Evolutionary conservation across 2,113 vertebrate genomes (phyloP).

Genomic region (Ciconia stormi): DNA sequence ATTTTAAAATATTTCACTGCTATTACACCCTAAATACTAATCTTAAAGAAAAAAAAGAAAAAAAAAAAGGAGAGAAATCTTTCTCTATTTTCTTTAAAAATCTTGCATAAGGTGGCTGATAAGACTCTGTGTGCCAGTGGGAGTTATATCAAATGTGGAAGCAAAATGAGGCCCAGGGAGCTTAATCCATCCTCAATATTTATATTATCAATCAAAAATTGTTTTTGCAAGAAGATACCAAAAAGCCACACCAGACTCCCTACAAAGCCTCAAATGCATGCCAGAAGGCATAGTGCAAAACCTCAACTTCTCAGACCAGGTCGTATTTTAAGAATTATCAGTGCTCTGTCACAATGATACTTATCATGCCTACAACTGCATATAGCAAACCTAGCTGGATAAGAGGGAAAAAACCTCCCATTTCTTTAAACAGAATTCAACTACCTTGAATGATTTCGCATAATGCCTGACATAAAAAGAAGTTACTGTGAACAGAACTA

Average conservation of each 20-base stretch:
- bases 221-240: constrained; percentile 19
- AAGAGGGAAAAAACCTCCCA: background rate
- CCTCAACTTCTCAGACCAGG: background rate
- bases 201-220: constrained; percentile 15
- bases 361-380: background rate
- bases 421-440: background rate
- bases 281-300: background rate
- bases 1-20: background rate
- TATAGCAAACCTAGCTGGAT: background rate
- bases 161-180: background rate
- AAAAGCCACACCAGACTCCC: constrained; percentile 23
- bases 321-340: background rate
- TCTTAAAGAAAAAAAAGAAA: background rate
- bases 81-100: background rate
- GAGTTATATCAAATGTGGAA: background rate
- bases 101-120: background rate
- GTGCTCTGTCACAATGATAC: background rate
- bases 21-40: background rate
- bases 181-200: constrained; percentile 23
- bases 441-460: background rate
- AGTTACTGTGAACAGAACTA: background rate
- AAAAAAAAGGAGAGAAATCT: background rate
- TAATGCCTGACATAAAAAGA: background rate
- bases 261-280: background rate
- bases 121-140: background rate